These are phyloP conservation scores for Eilema caniola DNA, from an alignment of 2,888 invertebrate genomes.

Conservation along the genomic window DNA sequence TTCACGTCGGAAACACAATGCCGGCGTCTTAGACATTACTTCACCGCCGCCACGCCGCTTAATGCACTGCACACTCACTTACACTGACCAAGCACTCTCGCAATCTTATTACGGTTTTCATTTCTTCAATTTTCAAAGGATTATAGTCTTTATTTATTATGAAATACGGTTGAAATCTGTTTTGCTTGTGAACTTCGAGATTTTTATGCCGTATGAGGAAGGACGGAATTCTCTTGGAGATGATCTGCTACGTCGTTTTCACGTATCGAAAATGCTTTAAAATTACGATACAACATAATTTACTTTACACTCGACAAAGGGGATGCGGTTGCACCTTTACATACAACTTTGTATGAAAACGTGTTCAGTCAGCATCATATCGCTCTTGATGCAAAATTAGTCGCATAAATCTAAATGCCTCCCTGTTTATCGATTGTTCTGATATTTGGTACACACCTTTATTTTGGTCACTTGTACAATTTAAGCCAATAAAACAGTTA, in stretches of 20 bases:
- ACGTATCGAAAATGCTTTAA: background rate
- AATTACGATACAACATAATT: background rate
- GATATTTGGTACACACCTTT: too few relatives aligned
- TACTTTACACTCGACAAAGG: too few relatives aligned
- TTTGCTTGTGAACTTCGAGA: background rate
- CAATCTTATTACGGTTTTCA: background rate
- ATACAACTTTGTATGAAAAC: too few relatives aligned
- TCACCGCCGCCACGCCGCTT: conserved; percentile 19
- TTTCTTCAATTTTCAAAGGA: background rate
- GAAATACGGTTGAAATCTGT: background rate
- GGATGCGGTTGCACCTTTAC: too few relatives aligned
- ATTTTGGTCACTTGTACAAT: too few relatives aligned
- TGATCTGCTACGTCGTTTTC: background rate
- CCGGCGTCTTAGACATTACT: conserved; percentile 3
- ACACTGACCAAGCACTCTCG: conserved; percentile 5
- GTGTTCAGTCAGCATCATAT: too few relatives aligned
- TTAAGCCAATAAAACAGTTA: too few relatives aligned
- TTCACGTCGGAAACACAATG: conserved; percentile 4
- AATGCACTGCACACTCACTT: conserved; percentile 12
- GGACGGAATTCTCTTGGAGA: background rate
- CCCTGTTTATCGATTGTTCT: too few relatives aligned
- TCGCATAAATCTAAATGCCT: too few relatives aligned
- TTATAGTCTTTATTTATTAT: background rate
- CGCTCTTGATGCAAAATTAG: too few relatives aligned
- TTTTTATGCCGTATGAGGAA: background rate